These are phyloP conservation scores for Cantharis nigra DNA, from an alignment of 2,888 invertebrate genomes.

Conservation along the genomic window DNA sequence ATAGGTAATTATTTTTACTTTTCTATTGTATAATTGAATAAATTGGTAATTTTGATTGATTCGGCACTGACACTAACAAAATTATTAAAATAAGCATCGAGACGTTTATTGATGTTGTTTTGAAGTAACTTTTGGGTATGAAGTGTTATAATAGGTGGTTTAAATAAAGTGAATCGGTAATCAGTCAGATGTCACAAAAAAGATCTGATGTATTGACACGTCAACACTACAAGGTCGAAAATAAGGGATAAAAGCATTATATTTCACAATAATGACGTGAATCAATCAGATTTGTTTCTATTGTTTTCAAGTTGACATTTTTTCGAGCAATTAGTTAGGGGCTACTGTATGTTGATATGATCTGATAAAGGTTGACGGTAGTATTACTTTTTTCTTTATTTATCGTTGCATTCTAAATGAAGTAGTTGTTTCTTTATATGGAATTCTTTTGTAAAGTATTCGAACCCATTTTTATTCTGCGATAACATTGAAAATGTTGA, in stretches of 20 bases:
- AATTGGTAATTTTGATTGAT: not conserved
- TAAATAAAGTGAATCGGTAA: constrained; percentile 14
- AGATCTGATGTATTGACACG: constrained; percentile 41
- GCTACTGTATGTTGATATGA: constrained; percentile 44
- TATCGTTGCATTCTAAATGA: constrained; percentile 23
- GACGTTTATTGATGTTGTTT: not conserved
- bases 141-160: not conserved
- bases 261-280: constrained; percentile 47
- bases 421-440: constrained; percentile 24
- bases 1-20: constrained; percentile 9
- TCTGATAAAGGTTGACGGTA: constrained; percentile 40
- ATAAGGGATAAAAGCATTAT: constrained; percentile 42
- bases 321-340: constrained; percentile 43
- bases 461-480: constrained; percentile 10
- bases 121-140: not conserved
- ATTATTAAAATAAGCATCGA: not conserved
- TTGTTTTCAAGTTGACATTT: constrained; percentile 40
- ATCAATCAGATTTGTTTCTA: constrained; percentile 39
- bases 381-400: constrained; percentile 25
- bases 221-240: constrained; percentile 40
- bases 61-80: not conserved
- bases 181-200: constrained; percentile 35
- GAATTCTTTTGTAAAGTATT: constrained; percentile 27
- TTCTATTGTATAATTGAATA: not conserved
- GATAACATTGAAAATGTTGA: constrained; percentile 8